phyloP scores from a whole-genome alignment of 2,888 invertebrate genomes.

The Mesorhabditis sp. region DNA sequence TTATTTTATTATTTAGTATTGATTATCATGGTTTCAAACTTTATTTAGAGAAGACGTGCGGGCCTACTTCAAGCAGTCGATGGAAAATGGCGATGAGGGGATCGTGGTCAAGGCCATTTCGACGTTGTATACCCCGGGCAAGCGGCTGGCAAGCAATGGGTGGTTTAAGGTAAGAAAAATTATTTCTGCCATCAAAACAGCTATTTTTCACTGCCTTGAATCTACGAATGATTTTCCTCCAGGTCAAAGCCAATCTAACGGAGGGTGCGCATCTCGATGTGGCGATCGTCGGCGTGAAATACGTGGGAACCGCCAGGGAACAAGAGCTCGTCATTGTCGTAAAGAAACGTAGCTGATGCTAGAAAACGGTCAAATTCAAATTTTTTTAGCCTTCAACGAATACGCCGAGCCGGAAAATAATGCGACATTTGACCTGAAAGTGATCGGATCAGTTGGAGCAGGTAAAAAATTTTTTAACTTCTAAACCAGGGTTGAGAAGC shows the following conservation, averaged over 20 bases:
- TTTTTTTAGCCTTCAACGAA: neutral
- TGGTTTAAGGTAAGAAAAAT: neutral
- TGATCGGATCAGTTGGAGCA: neutral
- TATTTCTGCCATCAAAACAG: neutral
- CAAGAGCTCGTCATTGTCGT: neutral
- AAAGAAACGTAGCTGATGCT: neutral
- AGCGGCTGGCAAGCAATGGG: neutral
- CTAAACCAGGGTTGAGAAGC: no score
- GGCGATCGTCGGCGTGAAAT: neutral
- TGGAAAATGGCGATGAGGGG: constrained; percentile 1
- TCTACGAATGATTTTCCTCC: neutral
- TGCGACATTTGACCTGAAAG: neutral
- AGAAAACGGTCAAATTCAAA: neutral
- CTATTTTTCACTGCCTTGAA: neutral
- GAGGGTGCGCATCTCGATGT: neutral
- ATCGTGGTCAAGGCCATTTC: neutral
- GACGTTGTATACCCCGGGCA: neutral
- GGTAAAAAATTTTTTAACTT: neutral
- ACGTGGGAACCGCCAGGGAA: neutral
- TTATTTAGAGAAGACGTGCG: neutral
- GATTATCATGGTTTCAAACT: neutral
- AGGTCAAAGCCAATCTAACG: constrained; percentile 1
- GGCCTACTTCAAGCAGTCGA: neutral
- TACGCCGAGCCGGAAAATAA: neutral
- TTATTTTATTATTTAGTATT: neutral